Evolutionary conservation across 2,113 vertebrate species (phyloP).

Genomic region (Scartelaos histophorus): DNA sequence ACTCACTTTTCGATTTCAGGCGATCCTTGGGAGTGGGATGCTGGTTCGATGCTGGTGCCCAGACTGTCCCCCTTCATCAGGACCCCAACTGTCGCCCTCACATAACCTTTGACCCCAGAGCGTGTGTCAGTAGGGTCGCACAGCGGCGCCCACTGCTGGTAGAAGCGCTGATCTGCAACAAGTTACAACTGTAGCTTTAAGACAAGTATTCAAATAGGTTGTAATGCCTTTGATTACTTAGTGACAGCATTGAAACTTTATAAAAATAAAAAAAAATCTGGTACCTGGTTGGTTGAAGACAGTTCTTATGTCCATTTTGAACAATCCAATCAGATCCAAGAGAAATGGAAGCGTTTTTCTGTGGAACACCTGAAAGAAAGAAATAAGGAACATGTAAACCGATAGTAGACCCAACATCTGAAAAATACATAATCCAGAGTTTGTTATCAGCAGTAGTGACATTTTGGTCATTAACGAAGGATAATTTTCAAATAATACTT

Average conservation of each 20-base stretch:
- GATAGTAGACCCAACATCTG: too few relatives aligned
- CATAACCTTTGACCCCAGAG: conserved; percentile 88
- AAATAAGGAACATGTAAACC: background rate
- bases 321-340: conserved; percentile 84
- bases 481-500: background rate
- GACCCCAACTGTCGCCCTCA: conserved; percentile 86
- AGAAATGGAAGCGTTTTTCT: conserved; percentile 86
- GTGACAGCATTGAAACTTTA: background rate
- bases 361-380: conserved; percentile 84
- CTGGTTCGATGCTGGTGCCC: conserved; percentile 60
- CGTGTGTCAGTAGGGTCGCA: conserved; percentile 87
- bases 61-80: conserved; percentile 81
- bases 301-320: conserved; percentile 88
- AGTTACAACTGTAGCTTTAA: conserved; percentile 4
- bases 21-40: conserved; percentile 51
- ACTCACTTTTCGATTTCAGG: conserved; percentile 90
- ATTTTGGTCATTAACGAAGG: too few relatives aligned
- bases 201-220: background rate
- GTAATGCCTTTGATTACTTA: background rate
- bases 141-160: conserved; percentile 93
- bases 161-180: conserved; percentile 87
- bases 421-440: too few relatives aligned
- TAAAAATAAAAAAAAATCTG: background rate
- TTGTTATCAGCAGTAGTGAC: too few relatives aligned
- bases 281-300: conserved; percentile 90